Percentiles rank a stretch among this genome's conserved stretches.
These are phyloP conservation scores for Mizuhopecten yessoensis DNA, from an alignment of 1,140 invertebrate genomes.

Conservation along the genomic window DNA sequence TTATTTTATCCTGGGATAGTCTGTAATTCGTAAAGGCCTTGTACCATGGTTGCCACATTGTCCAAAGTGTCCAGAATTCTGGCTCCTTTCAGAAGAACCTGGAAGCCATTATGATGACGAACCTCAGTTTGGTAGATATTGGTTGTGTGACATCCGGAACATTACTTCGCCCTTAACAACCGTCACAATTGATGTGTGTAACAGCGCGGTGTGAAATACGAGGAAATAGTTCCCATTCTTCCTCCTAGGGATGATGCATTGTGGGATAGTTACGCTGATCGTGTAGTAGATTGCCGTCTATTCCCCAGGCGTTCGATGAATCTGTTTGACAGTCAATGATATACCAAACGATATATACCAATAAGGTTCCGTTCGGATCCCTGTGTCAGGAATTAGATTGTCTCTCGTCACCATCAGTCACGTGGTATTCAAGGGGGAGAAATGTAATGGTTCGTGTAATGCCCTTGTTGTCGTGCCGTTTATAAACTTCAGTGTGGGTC, in stretches of 20 bases:
- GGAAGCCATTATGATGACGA: not conserved
- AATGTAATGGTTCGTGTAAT: not conserved
- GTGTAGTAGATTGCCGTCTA: not conserved
- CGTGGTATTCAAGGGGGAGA: not conserved
- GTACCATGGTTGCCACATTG: too few relatives aligned
- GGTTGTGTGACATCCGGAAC: not conserved
- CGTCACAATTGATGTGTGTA: not conserved
- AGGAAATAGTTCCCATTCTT: constrained; percentile 4
- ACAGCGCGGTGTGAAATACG: not conserved
- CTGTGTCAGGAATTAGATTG: not conserved
- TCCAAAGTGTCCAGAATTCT: not conserved
- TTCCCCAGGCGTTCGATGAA: not conserved
- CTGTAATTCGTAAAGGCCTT: too few relatives aligned
- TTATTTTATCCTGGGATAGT: too few relatives aligned
- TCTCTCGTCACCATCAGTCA: not conserved
- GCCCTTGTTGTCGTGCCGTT: not conserved
- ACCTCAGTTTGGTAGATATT: too few relatives aligned
- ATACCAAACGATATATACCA: not conserved
- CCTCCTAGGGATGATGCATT: not conserved
- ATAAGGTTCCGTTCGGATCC: not conserved
- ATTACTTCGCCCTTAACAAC: not conserved
- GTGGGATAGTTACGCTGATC: not conserved
- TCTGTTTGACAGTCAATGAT: not conserved
- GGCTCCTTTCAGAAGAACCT: not conserved
- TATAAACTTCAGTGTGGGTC: not conserved